These are phyloP conservation scores for Calameuta idolon DNA, from an alignment of 2,888 invertebrate genomes.

Conservation along the genomic window DNA sequence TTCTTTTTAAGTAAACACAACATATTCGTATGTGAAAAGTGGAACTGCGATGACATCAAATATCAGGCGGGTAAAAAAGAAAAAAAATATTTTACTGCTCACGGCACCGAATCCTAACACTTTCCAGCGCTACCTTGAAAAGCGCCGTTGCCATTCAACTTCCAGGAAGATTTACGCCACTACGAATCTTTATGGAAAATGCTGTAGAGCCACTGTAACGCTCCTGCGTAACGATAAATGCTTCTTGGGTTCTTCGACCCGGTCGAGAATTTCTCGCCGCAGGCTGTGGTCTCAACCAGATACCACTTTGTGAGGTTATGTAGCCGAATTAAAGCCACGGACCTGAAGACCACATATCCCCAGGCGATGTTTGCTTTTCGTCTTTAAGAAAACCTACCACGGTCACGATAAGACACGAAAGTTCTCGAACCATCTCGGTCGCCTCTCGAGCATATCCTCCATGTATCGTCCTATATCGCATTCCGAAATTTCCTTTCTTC, in stretches of 20 bases:
- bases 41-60: no score
- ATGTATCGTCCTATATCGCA: no score
- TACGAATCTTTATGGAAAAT: slow-evolving; percentile 1
- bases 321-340: slow-evolving; percentile 19
- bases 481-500: no score
- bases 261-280: slow-evolving; percentile 9
- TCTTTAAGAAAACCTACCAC: background rate
- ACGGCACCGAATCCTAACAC: no score
- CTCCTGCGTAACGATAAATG: slow-evolving; percentile 9
- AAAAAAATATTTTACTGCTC: no score
- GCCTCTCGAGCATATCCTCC: no score
- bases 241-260: background rate
- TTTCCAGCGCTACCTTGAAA: no score
- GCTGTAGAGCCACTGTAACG: background rate
- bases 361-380: background rate
- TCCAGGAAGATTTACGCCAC: background rate
- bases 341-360: slow-evolving; percentile 6
- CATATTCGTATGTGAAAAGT: no score
- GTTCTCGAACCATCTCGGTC: background rate
- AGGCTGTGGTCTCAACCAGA: slow-evolving; percentile 15
- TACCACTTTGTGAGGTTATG: slow-evolving; percentile 20
- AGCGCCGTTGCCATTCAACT: no score
- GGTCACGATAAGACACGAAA: slow-evolving; percentile 5
- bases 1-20: no score
- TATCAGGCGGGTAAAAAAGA: no score